These are phyloP conservation scores for Catocala sponsa DNA, from an alignment of 2,888 invertebrate species.

Conservation along the genomic window DNA sequence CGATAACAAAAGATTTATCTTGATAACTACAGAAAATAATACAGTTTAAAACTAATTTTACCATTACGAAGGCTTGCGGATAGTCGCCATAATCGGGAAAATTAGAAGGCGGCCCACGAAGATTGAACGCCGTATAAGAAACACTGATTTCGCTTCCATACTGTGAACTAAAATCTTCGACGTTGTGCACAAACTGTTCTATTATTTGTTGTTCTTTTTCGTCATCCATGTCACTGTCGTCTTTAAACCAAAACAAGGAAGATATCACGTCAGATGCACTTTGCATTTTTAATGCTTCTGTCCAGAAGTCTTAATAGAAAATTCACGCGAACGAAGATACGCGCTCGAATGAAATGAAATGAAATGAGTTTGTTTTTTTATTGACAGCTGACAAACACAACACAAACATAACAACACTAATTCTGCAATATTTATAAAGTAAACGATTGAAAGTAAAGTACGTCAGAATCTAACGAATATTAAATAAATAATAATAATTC, in stretches of 20 bases:
- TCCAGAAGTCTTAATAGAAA: constrained; percentile 16
- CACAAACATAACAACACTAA: constrained; percentile 22
- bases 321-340: constrained; percentile 23
- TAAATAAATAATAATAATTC: no score
- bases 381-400: constrained; percentile 40
- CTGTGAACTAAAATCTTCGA: constrained; percentile 95
- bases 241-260: constrained; percentile 78
- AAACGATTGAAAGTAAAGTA: no score
- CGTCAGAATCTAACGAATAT: no score
- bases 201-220: constrained; percentile 81
- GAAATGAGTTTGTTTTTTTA: constrained; percentile 35
- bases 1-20: constrained; percentile 13
- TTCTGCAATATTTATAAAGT: constrained; percentile 22
- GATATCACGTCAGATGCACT: constrained; percentile 80
- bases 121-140: constrained; percentile 95
- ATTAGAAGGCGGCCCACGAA: constrained; percentile 94
- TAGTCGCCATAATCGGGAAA: constrained; percentile 97
- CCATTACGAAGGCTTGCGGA: constrained; percentile 96
- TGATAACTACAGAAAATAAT: constrained; percentile 11
- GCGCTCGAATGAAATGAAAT: constrained; percentile 33
- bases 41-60: constrained; percentile 72
- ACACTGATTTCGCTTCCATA: constrained; percentile 96
- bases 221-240: constrained; percentile 65
- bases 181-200: constrained; percentile 93
- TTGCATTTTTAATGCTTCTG: constrained; percentile 67